phyloP scores from a whole-genome alignment of 2,113 vertebrate genomes.

The Sinocyclocheilus maitianheensis region DNA sequence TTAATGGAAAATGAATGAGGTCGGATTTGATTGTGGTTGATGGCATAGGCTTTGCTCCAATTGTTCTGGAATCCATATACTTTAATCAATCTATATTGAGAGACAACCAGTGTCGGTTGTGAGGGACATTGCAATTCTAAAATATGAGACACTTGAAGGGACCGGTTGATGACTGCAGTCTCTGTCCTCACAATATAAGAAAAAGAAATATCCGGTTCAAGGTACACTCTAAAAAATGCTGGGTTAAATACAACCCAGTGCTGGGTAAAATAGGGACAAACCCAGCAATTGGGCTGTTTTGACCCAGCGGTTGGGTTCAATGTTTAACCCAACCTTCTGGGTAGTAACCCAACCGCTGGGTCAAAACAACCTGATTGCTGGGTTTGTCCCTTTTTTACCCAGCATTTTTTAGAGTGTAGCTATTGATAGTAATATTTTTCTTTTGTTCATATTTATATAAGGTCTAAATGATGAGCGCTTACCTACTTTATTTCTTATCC shows the following conservation, averaged over 20 bases:
- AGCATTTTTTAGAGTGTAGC: neutral
- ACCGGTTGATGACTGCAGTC: slow-evolving; percentile 43
- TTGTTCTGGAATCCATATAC: slow-evolving; percentile 74
- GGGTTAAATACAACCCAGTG: too few species aligned
- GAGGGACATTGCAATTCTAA: slow-evolving; percentile 47
- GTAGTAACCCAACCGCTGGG: too few species aligned
- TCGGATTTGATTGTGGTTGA: slow-evolving; percentile 76
- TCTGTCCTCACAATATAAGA: slow-evolving; percentile 20
- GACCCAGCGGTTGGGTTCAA: too few species aligned
- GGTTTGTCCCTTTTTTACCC: too few species aligned
- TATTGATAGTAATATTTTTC: neutral
- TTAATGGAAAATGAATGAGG: slow-evolving; percentile 76
- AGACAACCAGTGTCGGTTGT: slow-evolving; percentile 37
- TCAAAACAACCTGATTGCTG: too few species aligned
- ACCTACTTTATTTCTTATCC: neutral
- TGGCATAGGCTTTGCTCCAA: slow-evolving; percentile 74
- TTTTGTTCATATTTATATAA: neutral
- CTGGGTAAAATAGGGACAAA: too few species aligned
- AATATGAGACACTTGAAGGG: slow-evolving; percentile 43
- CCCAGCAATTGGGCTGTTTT: too few species aligned
- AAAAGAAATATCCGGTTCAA: slow-evolving; percentile 34
- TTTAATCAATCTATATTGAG: slow-evolving; percentile 53
- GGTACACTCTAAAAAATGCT: too few species aligned
- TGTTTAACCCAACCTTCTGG: too few species aligned
- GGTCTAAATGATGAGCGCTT: neutral